Evolutionary conservation across 2,113 vertebrate species (phyloP), one percentile per base, ranked within the genome.

Genomic region (Protomyctophum bolini): DNA sequence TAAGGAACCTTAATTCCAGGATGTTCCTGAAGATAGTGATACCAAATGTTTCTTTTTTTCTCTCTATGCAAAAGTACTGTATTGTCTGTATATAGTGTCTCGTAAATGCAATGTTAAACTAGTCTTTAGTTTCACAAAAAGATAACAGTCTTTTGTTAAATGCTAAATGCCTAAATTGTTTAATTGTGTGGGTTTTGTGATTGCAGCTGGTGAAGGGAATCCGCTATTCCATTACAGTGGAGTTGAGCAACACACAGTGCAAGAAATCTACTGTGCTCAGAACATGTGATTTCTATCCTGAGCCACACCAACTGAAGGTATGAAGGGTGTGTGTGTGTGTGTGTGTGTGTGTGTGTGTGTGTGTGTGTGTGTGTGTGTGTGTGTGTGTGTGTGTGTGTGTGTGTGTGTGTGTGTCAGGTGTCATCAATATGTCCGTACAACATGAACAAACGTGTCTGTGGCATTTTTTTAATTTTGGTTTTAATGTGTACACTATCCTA

Each of bases 151-250:
- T 2, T 72, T 10, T 11, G 7, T 51, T 8, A 28, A 41, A 6
- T 14, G n/a, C n/a, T n/a, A n/a, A n/a, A n/a, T n/a, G n/a, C n/a
- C n/a, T n/a, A n/a, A n/a, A n/a, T n/a, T n/a, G 7, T 51, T 8
- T 48, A 41, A 6, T 14, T 28, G 9, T 66, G 11, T 45, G 51
- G 8, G 41, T 51, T 8, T 11, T 47, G 29, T 58, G 33, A 65
- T 80, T 83, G 1, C 84, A 96, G 95, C 70, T 96, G 79, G 94
- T 95, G 41, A 92, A 95, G 8, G 95, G 95, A 1, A n/a, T 95
- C 54, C 92, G 90, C 52, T 96, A 95, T 89, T 92, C 81, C 57
- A 86, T 96, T 66, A 93, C 89, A 0, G 69, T 93, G 71, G 93
- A 94, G 61, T 82, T 95, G 71, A 93, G 92, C 41, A 94, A 90